Conservation (phyloP, 2,888 invertebrate species). For the Ferdinandea cuprea region DNA sequence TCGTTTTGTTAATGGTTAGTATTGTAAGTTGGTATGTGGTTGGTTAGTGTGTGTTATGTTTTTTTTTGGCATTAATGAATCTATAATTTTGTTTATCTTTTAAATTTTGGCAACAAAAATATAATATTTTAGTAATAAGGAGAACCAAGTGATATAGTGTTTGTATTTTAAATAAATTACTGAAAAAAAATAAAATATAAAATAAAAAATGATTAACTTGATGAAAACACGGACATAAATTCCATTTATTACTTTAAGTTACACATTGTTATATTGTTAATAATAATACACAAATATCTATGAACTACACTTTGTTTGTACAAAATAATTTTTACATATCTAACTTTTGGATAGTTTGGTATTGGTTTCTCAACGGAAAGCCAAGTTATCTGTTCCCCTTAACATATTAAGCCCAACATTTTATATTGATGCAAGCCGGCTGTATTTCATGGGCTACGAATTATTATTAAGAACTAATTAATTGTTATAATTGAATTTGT, state of each 20-base stretch:
- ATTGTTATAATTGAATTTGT: no score
- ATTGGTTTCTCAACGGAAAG: no score
- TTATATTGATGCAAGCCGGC: no score
- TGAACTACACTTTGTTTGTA: no score
- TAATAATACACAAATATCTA: no score
- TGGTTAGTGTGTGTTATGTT: constrained; percentile 24
- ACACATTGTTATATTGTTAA: not conserved
- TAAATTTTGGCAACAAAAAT: constrained; percentile 49
- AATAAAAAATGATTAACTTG: constrained; percentile 14
- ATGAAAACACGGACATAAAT: not conserved
- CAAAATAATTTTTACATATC: no score
- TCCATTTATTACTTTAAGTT: constrained; percentile 2
- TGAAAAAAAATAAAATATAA: constrained; percentile 10
- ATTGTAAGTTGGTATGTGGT: constrained; percentile 36
- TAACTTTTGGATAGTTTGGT: no score
- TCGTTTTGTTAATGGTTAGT: constrained; percentile 57
- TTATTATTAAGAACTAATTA: no score
- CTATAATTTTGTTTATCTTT: constrained; percentile 1
- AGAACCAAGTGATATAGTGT: constrained; percentile 57
- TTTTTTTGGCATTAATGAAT: constrained; percentile 14
- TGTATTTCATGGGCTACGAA: no score
- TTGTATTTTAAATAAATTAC: constrained; percentile 28
- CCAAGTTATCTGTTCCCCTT: no score
- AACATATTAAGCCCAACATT: no score
- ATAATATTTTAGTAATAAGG: constrained; percentile 65